These are phyloP conservation scores for Harlomillsia oculata DNA, from an alignment of 1,140 invertebrate species.

Conservation along the genomic window DNA sequence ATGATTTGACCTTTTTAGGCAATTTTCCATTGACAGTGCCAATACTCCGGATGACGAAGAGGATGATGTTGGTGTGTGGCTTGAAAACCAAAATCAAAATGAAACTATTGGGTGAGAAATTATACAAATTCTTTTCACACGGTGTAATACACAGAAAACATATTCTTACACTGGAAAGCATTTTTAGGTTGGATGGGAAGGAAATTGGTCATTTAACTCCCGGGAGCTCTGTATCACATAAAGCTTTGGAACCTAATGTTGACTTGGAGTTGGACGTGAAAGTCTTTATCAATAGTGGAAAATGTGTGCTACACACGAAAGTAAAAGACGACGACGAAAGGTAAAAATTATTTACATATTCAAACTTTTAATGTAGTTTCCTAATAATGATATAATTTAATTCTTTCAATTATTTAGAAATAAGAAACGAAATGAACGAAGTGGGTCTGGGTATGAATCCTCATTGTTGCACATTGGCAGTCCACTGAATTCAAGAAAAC, in stretches of 20 bases:
- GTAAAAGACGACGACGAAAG: conserved; percentile 54
- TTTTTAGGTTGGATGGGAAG: conserved; percentile 6
- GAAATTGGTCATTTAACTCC: conserved; percentile 29
- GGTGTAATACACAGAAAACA: not conserved
- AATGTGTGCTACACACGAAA: conserved; percentile 92
- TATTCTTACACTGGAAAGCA: not conserved
- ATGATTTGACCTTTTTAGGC: conserved; percentile 14
- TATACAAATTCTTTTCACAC: not conserved
- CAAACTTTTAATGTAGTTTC: too few species aligned
- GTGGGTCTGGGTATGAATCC: conserved; percentile 25
- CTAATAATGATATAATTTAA: too few species aligned
- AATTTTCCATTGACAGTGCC: conserved; percentile 29
- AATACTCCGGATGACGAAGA: conserved; percentile 30
- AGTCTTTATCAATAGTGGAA: conserved; percentile 91
- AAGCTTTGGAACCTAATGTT: conserved; percentile 79
- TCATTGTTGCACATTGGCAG: conserved; percentile 26
- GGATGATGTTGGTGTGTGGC: conserved; percentile 27
- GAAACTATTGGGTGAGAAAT: not conserved
- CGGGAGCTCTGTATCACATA: conserved; percentile 39
- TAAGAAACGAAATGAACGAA: conserved; percentile 33
- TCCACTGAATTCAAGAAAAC: conserved; percentile 30
- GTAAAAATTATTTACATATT: too few species aligned
- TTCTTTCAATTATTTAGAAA: conserved; percentile 15
- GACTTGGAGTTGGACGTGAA: conserved; percentile 95
- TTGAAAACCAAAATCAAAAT: conserved; percentile 13